Conservation (phyloP, 2,888 invertebrate species). For the Coremacera marginata region DNA sequence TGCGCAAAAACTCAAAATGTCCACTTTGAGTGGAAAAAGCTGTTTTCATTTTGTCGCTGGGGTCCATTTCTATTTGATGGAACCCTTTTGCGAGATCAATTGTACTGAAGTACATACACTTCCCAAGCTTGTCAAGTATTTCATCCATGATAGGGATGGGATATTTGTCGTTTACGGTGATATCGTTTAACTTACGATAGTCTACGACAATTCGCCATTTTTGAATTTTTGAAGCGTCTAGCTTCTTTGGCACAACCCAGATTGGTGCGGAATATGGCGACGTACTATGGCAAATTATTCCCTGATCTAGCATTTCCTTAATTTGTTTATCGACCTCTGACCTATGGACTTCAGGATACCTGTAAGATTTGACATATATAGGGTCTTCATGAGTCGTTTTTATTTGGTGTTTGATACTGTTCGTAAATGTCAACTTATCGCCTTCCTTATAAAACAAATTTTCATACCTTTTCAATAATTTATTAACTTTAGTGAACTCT, state of each 20-base stretch:
- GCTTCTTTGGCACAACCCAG: neutral
- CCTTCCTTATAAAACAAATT: neutral
- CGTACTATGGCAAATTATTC: too few relatives aligned
- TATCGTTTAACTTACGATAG: neutral
- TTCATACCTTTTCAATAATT: neutral
- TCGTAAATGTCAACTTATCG: constrained; percentile 3
- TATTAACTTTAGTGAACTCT: neutral
- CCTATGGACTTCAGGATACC: too few relatives aligned
- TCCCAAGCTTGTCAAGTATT: constrained; percentile 18
- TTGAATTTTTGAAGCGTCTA: neutral
- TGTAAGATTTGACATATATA: too few relatives aligned
- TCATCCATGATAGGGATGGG: constrained; percentile 22
- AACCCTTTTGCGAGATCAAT: neutral
- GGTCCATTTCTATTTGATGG: too few relatives aligned
- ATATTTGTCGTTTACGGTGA: too few relatives aligned
- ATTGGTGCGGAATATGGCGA: too few relatives aligned
- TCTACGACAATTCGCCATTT: neutral
- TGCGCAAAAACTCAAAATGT: neutral
- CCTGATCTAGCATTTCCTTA: too few relatives aligned
- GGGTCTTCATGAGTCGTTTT: neutral
- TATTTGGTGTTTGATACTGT: neutral
- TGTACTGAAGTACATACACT: constrained; percentile 11
- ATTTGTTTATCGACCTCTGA: too few relatives aligned
- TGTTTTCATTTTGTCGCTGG: too few relatives aligned
- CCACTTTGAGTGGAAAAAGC: neutral